Evolutionary conservation across 2,888 invertebrate species (phyloP), one percentile per base, ranked within the genome.

Genomic region (Papilio protenor): DNA sequence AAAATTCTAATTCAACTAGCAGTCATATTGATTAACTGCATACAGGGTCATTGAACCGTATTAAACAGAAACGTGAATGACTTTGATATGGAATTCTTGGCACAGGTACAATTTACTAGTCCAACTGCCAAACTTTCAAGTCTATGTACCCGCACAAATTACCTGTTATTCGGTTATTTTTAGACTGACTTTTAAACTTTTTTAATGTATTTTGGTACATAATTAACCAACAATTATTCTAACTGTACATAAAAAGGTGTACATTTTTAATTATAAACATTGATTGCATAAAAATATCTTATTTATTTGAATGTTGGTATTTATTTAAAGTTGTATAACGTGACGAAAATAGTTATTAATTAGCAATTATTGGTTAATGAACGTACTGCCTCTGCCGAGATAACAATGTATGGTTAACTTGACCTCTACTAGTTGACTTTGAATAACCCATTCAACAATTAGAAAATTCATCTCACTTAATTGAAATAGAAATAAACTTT

Each of bases 371-470:
- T 70, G 16, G 21, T 21, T 70, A 71, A 71, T 55, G 14, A 57
- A 21, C 21, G 21, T 40, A 45, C 49, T 72, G 40, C 14, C 52
- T 64, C n/a, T 33, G n/a, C 55, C 59, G 70, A 61, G 77, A 77
- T 77, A 77, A 77, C 74, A 75, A 74, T 77, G 74, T 77, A 76
- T 64, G 64, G 55, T 82, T 81, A 83, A 82, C 80, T 83, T 81
- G 85, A 83, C 84, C 86, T 86, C 85, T 81, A 80, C 81, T 83
- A 79, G 85, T 86, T 84, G 84, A 83, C 88, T 88, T 87, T 86
- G 85, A 89, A 88, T 89, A 86, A 82, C 79, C 81, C 83, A 87
- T 86, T 86, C 11, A 47, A 77, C 16, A 12, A 11, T 21, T 70
- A 85, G 70, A 52, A 47, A 76, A 77, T 72, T 64, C 16, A 64